phyloP scores from a whole-genome alignment of 2,888 invertebrate genomes.

The Suillia variegata region DNA sequence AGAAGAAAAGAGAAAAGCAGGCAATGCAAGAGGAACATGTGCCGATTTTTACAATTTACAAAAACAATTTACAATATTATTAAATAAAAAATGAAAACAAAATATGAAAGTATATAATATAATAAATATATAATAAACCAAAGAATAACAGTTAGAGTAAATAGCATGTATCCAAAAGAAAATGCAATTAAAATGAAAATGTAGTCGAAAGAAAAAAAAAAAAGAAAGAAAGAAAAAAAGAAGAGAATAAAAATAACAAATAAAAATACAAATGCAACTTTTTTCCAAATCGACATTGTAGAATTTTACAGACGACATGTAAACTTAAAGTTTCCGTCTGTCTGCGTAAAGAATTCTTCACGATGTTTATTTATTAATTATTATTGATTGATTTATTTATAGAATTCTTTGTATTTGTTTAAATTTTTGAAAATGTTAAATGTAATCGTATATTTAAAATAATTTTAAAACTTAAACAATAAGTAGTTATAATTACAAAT shows the following conservation, averaged over 20 bases:
- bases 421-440: not conserved
- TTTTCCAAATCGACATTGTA: not conserved
- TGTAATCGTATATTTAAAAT: not conserved
- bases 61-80: slow-evolving; percentile 10
- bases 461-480: not conserved
- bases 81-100: not conserved
- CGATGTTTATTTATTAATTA: no score
- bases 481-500: slow-evolving; percentile 1
- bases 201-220: not conserved
- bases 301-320: not conserved
- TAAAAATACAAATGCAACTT: slow-evolving; percentile 16
- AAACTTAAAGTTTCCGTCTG: no score
- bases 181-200: not conserved
- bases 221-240: not conserved
- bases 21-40: slow-evolving; percentile 19
- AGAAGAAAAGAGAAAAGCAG: no score
- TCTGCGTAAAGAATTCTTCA: no score
- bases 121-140: not conserved
- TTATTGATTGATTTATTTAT: no score
- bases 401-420: no score
- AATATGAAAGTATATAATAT: not conserved
- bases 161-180: not conserved
- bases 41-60: slow-evolving; percentile 24
- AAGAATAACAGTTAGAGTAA: not conserved
- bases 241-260: not conserved